These are phyloP conservation scores for Xestia sexstrigata DNA, from an alignment of 2,888 invertebrate species.

Conservation along the genomic window DNA sequence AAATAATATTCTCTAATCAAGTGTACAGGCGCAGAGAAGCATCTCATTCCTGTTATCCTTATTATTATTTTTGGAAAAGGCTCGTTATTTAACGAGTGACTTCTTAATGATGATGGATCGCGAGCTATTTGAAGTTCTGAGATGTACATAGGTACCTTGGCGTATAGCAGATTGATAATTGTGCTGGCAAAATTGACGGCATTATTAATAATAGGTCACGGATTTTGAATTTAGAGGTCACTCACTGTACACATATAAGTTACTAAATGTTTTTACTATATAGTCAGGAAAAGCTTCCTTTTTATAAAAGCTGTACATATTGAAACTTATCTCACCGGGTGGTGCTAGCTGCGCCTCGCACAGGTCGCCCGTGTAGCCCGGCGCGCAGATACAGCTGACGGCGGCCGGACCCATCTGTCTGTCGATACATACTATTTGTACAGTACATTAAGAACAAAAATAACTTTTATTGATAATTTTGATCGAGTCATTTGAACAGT, in stretches of 20 bases:
- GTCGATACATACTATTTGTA: constrained; percentile 63
- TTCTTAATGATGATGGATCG: constrained; percentile 64
- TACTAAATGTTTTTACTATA: not conserved
- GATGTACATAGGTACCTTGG: not conserved
- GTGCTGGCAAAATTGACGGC: not conserved
- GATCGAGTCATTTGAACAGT: not conserved
- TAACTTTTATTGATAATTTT: too few species aligned
- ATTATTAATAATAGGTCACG: not conserved
- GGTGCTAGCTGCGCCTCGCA: constrained; percentile 92
- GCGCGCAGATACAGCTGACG: constrained; percentile 93
- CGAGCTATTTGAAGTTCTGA: constrained; percentile 12
- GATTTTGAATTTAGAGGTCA: not conserved
- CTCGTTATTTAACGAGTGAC: constrained; percentile 47
- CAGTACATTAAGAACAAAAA: too few species aligned
- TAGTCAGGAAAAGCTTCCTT: not conserved
- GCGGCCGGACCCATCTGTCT: constrained; percentile 95
- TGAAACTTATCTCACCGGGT: constrained; percentile 77
- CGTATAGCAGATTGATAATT: not conserved
- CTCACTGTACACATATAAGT: not conserved
- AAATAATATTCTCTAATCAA: not conserved
- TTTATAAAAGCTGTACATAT: not conserved
- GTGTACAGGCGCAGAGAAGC: not conserved
- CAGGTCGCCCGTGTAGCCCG: constrained; percentile 92
- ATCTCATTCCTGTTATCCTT: constrained; percentile 49
- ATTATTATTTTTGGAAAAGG: constrained; percentile 59